Base-by-base conservation (phyloP, 2,888 invertebrate genomes). In the Amphipoea oculea region DNA sequence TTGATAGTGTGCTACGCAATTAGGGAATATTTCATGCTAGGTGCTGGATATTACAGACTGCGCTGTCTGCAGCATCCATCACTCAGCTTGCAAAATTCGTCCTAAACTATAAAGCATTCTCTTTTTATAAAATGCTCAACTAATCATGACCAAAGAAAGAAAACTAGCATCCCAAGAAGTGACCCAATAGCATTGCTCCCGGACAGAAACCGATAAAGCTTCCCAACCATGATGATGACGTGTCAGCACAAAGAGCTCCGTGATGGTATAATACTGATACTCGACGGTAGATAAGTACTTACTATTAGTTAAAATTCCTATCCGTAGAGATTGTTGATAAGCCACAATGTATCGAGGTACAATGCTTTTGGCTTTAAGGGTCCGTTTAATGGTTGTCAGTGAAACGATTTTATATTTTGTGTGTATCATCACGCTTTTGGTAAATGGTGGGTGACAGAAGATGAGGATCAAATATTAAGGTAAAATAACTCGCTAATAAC, bases 261-360 rank as follows among this genome's bases (percentile, higher is more conserved):
- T 84, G 86, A 88, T 83, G 86, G 83, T 89, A 85, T 89, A 85
- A 89, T 81, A 86, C 86, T 85, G 87, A 89, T 88, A 89, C 79
- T 72, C 68, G 42, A 81, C 79, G 76, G 80, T 48, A 86, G 89
- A 89, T 89, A 89, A 83, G 78, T 86, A 87, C 88, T 86, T 72
- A 89, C 88, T 89, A 89, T 89, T 89, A 89, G 89, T 89, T 89
- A 89, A 89, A 89, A 89, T 89, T 89, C 89, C 89, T 88, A 79
- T 82, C 86, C 89, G 89, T 89, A 89, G 82, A 85, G 89, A 89
- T 89, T 79, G 73, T 54, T 89, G 89, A 89, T 89, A 89, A 89
- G 82, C 79, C 76, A 68, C 82, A 76, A 84, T 82, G 88, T 89
- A 86, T 89, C 88, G 85, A 83, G 89, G 72, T 85, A 89, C 89